Evolutionary conservation across 1,140 invertebrate species (phyloP), one percentile per base, ranked within the genome.

Genomic region (Lepidurus couesii): DNA sequence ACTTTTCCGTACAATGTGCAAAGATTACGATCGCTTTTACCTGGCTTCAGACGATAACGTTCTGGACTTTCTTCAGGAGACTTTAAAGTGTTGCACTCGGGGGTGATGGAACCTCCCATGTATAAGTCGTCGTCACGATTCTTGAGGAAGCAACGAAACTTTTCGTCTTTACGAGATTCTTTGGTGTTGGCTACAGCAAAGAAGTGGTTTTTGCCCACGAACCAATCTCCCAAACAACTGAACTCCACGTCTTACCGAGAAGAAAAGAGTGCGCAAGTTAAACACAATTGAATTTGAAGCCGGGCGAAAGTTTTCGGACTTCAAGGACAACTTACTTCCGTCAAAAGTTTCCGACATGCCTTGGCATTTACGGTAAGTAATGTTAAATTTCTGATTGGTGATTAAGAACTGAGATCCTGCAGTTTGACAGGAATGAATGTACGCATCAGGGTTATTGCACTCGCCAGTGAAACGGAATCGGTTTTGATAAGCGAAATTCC

Each of bases 311-410:
- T 74, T 78, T 77, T 42, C 9, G 42, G 8, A 74, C 74, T 73
- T 65, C 75, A 76, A 81, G 53, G 21, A 45, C 34, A 73, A 83
- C 84, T 86, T 84, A 93, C 92, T 87, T 85, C 94, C 93, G 85
- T 95, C 92, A 85, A 94, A 93, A 4, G 95, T 97, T 45, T 91
- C 93, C 47, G 89, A 87, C 87, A 94, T 92, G 75, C 92, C 94
- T 75, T 89, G 85, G 85, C 97, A 99, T 83, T 91, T 90, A 79
- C 92, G 92, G 84, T 97, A 99, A 8, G 93, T 96, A 78, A 98
- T 96, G 82, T 95, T 94, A 82, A 98, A 98, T 83, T 98, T 96
- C 84, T 98, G 94, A 87, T 98, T 99, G 43, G 95, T 94, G 81
- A 98, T 97, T 65, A 97, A 90, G 85, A 97, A 97, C 84, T 97